phyloP scores from a whole-genome alignment of 2,888 invertebrate genomes.

The Hipparchia semele region DNA sequence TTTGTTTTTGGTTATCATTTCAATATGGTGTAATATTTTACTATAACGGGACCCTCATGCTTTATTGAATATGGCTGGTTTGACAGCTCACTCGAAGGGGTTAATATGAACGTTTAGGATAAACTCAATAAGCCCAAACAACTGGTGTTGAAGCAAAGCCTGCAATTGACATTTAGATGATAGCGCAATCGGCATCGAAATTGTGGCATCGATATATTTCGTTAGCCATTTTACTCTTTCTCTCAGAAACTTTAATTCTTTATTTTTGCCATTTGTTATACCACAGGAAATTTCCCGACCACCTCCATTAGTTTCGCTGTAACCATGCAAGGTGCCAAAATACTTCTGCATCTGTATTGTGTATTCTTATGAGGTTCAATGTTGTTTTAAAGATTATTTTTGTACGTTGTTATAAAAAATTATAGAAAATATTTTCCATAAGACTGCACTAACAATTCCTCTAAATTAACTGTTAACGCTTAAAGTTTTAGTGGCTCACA shows the following conservation, averaged over 20 bases:
- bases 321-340: neutral
- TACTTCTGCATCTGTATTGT: neutral
- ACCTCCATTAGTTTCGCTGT: no score
- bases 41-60: slow-evolving; percentile 63
- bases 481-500: slow-evolving; percentile 53
- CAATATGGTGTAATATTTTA: slow-evolving; percentile 65
- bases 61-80: slow-evolving; percentile 70
- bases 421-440: slow-evolving; percentile 21
- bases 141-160: slow-evolving; percentile 76
- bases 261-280: neutral
- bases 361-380: no score
- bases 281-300: neutral
- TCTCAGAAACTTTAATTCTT: neutral
- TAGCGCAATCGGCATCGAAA: slow-evolving; percentile 57
- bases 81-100: slow-evolving; percentile 81
- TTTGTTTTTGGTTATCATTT: slow-evolving; percentile 75
- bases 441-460: slow-evolving; percentile 20
- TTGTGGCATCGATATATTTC: slow-evolving; percentile 33
- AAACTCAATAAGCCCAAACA: slow-evolving; percentile 79
- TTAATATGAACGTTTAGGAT: slow-evolving; percentile 80
- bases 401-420: neutral
- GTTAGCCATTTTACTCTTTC: slow-evolving; percentile 15
- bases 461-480: slow-evolving; percentile 40
- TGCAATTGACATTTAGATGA: slow-evolving; percentile 76
- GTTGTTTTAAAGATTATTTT: no score